Base-by-base conservation (phyloP, 1,140 invertebrate genomes). In the Drosophila suzukii region DNA sequence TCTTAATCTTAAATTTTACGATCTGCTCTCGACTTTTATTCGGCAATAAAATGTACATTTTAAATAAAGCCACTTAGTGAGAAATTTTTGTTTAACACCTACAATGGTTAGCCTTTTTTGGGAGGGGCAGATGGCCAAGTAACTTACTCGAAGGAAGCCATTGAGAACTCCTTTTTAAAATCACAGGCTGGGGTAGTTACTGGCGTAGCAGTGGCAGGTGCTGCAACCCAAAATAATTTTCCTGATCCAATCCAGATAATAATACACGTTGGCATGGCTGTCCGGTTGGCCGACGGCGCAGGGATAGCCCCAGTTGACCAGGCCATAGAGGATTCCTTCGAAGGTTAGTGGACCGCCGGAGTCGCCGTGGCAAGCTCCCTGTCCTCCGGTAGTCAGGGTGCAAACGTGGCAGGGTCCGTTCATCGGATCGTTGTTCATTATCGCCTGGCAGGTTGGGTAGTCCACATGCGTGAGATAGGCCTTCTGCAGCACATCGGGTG, bases 291-390 rank as follows among this genome's bases (percentile, higher is more conserved):
- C 93, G 4, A 70, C 3, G 6, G 93, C 94, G 70, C 94, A 94
- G 0, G 94, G 94, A 11, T 89, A 71, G 4, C 94, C 94, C 90
- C 93, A 95, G 36, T 94, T 94, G 3, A 94, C 94, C 24, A 94
- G 77, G 1, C 93, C 94, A 17, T 92, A 88, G 10, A 94, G 32
- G 0, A 60, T 24, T 2, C 90, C 92, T 50, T 91, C 61, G 32
- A 75, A 78, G 4, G 86, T 82, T 20, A 93, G 38, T 3, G 93
- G 93, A 38, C 93, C 92, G 34, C 93, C 93, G 8, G 92, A 93
- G 57, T 93, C 93, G 11, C 93, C 93, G 82, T 94, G 93, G 51
- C 94, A 95, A 15, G 93, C 93, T 7, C 94, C 94, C 89, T 94
- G 91, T 3, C 94, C 94, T 5, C 62, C 50, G 57, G 93, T 93